phyloP scores from a whole-genome alignment of 2,113 vertebrate species.

The Nicator chloris region DNA sequence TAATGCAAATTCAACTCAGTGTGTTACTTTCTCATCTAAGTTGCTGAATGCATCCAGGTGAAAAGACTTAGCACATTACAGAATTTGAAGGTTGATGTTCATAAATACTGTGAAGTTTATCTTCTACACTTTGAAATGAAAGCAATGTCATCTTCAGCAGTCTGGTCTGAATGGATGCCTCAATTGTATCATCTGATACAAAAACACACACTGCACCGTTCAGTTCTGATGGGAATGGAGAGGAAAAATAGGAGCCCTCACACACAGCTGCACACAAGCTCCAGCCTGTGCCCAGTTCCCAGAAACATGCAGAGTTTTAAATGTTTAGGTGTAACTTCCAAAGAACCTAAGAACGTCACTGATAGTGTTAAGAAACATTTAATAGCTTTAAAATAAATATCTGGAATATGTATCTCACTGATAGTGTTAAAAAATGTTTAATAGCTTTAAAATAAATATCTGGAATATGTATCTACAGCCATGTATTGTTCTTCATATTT shows the following conservation, averaged over 20 bases:
- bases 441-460: not conserved
- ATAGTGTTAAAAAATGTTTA: not conserved
- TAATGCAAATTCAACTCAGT: not conserved
- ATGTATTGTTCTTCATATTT: not conserved
- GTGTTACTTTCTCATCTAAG: not conserved
- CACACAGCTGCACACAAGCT: not conserved
- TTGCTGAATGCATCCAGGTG: not conserved
- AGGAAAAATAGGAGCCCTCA: not conserved
- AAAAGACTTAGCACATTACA: not conserved
- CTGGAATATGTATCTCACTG: not conserved
- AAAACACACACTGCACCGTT: not conserved
- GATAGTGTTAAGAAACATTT: not conserved
- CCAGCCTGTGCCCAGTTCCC: not conserved
- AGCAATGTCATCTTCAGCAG: not conserved
- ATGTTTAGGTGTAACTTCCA: not conserved
- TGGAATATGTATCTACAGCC: not conserved
- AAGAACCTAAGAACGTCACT: not conserved
- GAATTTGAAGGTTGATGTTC: not conserved
- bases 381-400: not conserved
- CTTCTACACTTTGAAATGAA: not conserved
- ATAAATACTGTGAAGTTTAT: not conserved
- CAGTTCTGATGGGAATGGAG: not conserved
- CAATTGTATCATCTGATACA: not conserved
- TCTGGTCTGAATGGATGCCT: not conserved
- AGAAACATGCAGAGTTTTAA: not conserved